Evolutionary conservation across 1,140 invertebrate genomes (phyloP).

Genomic region (Sipha flava): DNA sequence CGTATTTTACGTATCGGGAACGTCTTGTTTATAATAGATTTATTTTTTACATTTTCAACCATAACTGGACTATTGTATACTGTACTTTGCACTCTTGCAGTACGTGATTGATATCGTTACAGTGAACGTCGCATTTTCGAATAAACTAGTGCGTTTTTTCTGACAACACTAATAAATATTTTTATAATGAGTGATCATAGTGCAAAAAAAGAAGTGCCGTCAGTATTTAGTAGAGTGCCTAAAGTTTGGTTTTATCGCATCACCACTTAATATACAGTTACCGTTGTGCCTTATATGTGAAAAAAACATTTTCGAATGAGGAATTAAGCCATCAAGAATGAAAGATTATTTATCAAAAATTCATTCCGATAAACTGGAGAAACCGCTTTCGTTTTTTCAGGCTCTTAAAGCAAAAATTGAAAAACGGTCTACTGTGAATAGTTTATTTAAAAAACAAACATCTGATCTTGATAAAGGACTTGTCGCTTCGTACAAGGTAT

Average conservation of each 20-base stretch:
- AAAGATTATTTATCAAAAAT: constrained; percentile 1
- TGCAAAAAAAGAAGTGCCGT: neutral
- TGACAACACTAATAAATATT: neutral
- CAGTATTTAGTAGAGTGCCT: neutral
- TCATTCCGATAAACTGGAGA: neutral
- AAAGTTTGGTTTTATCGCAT: no score
- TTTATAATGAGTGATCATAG: neutral
- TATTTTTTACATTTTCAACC: neutral
- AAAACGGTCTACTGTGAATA: constrained; percentile 3
- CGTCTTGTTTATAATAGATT: neutral
- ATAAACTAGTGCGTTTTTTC: neutral
- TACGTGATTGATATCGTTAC: neutral
- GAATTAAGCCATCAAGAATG: no score
- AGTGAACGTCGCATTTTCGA: neutral
- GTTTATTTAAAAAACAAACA: constrained; percentile 9
- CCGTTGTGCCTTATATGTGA: no score
- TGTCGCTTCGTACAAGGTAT: neutral
- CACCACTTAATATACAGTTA: no score
- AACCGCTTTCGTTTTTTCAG: neutral
- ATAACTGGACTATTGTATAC: neutral
- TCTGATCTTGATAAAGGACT: neutral
- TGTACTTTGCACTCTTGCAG: neutral
- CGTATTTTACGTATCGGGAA: neutral
- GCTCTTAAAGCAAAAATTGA: neutral
- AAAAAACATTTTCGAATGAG: no score